Evolutionary conservation across 2,113 vertebrate genomes (phyloP).

Genomic region (Equus quagga): DNA sequence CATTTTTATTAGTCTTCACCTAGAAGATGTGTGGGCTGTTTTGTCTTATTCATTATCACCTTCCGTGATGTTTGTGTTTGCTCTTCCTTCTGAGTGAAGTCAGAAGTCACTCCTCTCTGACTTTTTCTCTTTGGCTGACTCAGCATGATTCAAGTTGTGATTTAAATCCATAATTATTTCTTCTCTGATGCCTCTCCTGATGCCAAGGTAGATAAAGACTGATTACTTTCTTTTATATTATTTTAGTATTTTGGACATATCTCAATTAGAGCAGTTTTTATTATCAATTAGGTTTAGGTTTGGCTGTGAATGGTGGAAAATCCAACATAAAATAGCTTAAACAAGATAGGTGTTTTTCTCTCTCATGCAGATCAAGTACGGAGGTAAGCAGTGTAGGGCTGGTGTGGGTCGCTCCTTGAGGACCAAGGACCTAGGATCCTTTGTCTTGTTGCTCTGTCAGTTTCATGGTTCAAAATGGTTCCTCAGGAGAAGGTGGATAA

Average conservation of each 20-base stretch:
- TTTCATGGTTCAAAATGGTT: neutral
- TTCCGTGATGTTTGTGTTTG: neutral
- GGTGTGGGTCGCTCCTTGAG: neutral
- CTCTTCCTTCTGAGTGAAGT: neutral
- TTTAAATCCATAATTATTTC: neutral
- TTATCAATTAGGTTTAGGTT: constrained; percentile 29
- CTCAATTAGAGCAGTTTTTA: constrained; percentile 9
- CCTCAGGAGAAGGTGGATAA: neutral
- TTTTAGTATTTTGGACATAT: neutral
- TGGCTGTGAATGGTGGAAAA: neutral
- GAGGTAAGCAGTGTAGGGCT: neutral
- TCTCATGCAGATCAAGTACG: neutral
- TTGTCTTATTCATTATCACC: neutral
- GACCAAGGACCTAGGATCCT: neutral
- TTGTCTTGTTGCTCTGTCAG: neutral
- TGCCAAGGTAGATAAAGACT: neutral
- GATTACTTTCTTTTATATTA: constrained; percentile 28
- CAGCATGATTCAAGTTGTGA: neutral
- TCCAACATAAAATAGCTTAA: neutral
- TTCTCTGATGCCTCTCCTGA: constrained; percentile 8
- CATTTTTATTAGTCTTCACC: neutral
- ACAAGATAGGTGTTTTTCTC: neutral
- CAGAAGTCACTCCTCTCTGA: neutral
- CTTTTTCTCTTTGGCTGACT: neutral
- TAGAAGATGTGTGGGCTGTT: neutral